A percentile compares a stretch with the other conserved stretches of the same genome.
Evolutionary conservation across 2,113 vertebrate genomes (phyloP).

Genomic region (Ondatra zibethicus): DNA sequence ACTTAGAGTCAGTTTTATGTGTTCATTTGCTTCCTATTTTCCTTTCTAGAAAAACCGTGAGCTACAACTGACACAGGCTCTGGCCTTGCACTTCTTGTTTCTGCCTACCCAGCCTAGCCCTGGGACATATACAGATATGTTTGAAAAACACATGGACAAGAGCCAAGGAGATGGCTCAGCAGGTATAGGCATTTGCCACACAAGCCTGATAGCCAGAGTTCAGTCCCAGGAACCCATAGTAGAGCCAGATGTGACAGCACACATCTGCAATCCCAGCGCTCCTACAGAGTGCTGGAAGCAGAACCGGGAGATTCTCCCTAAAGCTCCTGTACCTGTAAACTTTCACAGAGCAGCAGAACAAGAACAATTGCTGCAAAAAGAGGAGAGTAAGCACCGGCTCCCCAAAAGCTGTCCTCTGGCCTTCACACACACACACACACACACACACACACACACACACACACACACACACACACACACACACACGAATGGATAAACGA

Average conservation of each 20-base stretch:
- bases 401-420: neutral
- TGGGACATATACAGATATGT: neutral
- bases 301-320: neutral
- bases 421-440: neutral
- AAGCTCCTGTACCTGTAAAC: neutral
- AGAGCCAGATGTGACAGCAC: neutral
- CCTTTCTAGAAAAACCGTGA: neutral
- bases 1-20: neutral
- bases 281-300: neutral
- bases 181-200: neutral
- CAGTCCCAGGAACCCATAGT: neutral
- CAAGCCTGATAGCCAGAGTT: neutral
- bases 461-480: neutral
- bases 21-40: neutral
- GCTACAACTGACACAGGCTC: neutral
- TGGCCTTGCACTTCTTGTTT: neutral
- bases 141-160: neutral
- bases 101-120: neutral
- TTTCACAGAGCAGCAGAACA: neutral
- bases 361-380: neutral
- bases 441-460: neutral
- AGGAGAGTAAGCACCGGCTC: neutral
- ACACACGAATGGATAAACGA: neutral
- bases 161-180: neutral
- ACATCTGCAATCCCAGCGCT: neutral